phyloP scores from a whole-genome alignment of 35 echinoderm and acorn worm genomes.

The Strongylocentrotus purpuratus region DNA sequence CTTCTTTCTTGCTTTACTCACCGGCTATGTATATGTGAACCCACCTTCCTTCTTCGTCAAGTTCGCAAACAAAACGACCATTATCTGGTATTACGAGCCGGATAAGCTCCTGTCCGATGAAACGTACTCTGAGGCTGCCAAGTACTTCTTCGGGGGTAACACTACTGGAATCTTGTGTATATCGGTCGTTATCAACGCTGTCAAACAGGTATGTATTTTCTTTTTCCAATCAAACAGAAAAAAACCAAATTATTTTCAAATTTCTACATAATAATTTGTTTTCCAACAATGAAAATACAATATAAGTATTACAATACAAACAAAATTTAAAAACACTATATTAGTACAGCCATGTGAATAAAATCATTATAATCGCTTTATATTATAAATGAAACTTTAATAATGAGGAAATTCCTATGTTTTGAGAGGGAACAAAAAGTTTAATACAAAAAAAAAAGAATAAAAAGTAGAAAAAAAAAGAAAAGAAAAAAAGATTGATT shows the following conservation, averaged over 20 bases:
- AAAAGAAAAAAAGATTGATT: no score
- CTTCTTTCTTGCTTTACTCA: background rate
- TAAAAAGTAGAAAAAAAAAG: no score
- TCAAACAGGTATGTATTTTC: background rate
- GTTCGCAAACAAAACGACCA: background rate
- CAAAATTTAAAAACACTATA: background rate
- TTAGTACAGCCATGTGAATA: background rate
- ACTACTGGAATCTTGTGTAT: background rate
- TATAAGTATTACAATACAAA: background rate
- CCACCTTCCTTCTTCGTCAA: background rate
- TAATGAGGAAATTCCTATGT: no score
- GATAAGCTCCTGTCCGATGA: background rate
- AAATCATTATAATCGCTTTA: no score
- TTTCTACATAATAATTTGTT: background rate
- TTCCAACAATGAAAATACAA: background rate
- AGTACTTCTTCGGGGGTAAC: conserved; percentile 1
- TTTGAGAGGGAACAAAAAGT: no score
- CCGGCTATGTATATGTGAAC: background rate
- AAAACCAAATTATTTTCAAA: background rate
- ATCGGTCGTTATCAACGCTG: background rate
- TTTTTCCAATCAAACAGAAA: background rate
- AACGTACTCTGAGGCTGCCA: background rate
- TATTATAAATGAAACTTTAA: no score
- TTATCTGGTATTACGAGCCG: background rate
- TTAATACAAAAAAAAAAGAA: no score